Evolutionary conservation across 2,888 invertebrate genomes (phyloP), one percentile per base, ranked within the genome.

Genomic region (Sarcophaga carnaria): DNA sequence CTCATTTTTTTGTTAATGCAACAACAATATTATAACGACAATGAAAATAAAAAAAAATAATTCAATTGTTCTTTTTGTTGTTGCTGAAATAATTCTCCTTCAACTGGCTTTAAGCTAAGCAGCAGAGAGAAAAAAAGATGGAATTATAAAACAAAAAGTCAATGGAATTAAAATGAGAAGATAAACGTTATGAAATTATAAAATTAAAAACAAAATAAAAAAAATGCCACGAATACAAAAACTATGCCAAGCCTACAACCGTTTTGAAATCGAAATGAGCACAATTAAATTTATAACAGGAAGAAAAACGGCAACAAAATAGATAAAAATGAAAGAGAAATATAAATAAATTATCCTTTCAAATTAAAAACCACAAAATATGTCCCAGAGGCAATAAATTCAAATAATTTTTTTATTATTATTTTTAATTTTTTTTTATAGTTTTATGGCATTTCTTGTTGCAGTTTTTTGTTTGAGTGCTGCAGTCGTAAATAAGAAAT

Each of bases 301-400:
- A 54, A 54, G 54, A 54, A 14, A 54, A 54, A 54, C 3, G 5
- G 54, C 17, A 54, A 54, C 37, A 10, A 54, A 54, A 54, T 54
- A 54, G 17, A 54, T 12, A 54, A 54, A 54, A 14, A 14, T 17
- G 2, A 54, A 54, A 54, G 4, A 17, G 2, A 54, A 54, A 54
- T 14, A 54, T 14, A 54, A 54, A 54, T 54, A 54, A 54, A 54
- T 54, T 54, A 54, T 37, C 8, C 37, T 37, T 37, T 37, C 37
- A 17, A 54, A 54, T 54, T 54, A 12, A 54, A 66, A 62, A 66
- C 47, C 60, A 77, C 59, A 80, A 76, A 72, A 66, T 25, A 64
- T 63, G 2, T 54, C 45, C 69, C 59, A n/a, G 27, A 75, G 70
- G 79, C 3, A 54, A 12, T 54, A 54, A 54, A 17, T 14, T 17